These are phyloP conservation scores for Anas capensis DNA, from an alignment of 2,797 vertebrate genomes.

Conservation along the genomic window DNA sequence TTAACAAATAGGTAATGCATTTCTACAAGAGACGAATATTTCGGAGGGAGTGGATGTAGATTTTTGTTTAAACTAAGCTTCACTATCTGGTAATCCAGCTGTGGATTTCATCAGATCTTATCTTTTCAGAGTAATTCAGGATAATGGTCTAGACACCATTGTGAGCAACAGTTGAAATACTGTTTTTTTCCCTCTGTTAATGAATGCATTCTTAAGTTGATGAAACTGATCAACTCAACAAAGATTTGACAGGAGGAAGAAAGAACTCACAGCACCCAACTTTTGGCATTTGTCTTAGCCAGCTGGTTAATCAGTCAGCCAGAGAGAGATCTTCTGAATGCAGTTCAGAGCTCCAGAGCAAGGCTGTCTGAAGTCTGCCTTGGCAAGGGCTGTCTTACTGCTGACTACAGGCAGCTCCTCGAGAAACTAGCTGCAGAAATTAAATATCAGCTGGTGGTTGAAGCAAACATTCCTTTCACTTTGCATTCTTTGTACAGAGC, in stretches of 20 bases:
- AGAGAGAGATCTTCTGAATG: background rate
- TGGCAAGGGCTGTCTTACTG: background rate
- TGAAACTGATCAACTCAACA: background rate
- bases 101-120: background rate
- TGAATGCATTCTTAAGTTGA: background rate
- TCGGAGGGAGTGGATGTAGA: background rate
- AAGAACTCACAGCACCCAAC: background rate
- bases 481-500: background rate
- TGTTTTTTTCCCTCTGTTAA: background rate
- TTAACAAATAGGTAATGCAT: background rate
- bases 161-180: background rate
- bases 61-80: background rate
- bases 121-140: background rate
- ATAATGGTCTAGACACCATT: background rate
- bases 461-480: fast-evolving
- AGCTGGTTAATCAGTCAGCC: background rate
- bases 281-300: background rate
- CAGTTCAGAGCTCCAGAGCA: background rate
- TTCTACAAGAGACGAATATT: background rate
- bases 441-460: background rate
- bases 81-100: background rate
- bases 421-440: background rate
- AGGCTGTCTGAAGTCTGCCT: background rate
- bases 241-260: background rate
- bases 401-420: background rate